These are phyloP conservation scores for Agriopis marginaria DNA, from an alignment of 2,888 invertebrate genomes.

Conservation along the genomic window DNA sequence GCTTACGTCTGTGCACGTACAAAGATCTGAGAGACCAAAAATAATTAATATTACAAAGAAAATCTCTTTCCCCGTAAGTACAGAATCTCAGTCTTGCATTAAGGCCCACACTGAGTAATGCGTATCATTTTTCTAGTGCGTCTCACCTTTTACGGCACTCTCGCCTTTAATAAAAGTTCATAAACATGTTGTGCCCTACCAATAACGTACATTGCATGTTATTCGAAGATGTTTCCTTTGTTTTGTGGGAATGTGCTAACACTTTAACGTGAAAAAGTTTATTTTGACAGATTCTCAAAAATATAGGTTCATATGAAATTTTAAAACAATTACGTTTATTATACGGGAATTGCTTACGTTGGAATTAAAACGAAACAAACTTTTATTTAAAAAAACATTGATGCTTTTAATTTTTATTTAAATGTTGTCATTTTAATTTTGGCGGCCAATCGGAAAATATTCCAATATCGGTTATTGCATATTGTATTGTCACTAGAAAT, in stretches of 20 bases:
- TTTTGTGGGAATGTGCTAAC: not conserved
- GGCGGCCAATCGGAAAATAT: too few species aligned
- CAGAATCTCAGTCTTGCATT: slow-evolving; percentile 40
- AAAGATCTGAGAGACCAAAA: slow-evolving; percentile 21
- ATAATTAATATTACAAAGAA: slow-evolving; percentile 36
- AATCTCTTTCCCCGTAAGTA: slow-evolving; percentile 25
- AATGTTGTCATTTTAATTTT: too few species aligned
- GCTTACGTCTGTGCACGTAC: slow-evolving; percentile 33
- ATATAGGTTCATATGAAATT: too few species aligned
- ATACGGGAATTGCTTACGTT: too few species aligned
- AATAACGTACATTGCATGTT: slow-evolving; percentile 18
- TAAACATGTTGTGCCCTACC: slow-evolving; percentile 45
- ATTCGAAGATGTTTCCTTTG: slow-evolving; percentile 10
- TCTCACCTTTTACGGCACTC: slow-evolving; percentile 61
- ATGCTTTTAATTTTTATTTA: too few species aligned
- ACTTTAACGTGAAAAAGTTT: too few species aligned
- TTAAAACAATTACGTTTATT: too few species aligned
- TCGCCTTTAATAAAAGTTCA: slow-evolving; percentile 60
- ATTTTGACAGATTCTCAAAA: too few species aligned
- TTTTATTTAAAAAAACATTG: too few species aligned
- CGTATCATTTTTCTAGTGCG: slow-evolving; percentile 63
- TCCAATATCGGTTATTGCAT: too few species aligned
- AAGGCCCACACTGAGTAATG: slow-evolving; percentile 60
- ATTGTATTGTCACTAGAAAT: too few species aligned
- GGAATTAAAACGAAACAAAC: too few species aligned